Conservation (phyloP, 1,140 invertebrate species). For the Lepidotrigona ventralis region DNA sequence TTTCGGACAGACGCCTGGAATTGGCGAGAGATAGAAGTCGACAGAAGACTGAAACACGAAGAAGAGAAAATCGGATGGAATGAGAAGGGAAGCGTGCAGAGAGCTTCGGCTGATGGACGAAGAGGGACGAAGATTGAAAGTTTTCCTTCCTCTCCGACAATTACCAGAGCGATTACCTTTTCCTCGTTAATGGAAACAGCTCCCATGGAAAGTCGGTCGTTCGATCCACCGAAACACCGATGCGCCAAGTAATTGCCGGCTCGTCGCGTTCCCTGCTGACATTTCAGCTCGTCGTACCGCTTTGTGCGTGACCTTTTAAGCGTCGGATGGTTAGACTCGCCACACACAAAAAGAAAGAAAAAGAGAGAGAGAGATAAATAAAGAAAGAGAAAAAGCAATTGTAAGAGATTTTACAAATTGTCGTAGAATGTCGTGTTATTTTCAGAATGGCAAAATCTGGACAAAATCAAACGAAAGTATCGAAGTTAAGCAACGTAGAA, state of each 20-base stretch:
- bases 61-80: neutral
- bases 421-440: too few relatives aligned
- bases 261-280: neutral
- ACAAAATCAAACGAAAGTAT: too few relatives aligned
- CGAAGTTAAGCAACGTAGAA: too few relatives aligned
- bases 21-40: neutral
- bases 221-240: constrained; percentile 21
- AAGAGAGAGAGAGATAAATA: neutral
- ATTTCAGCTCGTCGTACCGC: constrained; percentile 1
- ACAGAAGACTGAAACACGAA: neutral
- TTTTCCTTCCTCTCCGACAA: constrained; percentile 47
- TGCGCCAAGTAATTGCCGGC: constrained; percentile 7
- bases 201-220: constrained; percentile 30
- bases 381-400: neutral
- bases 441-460: too few relatives aligned
- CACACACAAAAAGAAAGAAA: too few relatives aligned
- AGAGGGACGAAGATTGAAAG: constrained; percentile 8
- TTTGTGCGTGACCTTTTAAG: constrained; percentile 27
- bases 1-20: too few relatives aligned
- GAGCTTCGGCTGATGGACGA: neutral
- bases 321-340: neutral
- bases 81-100: neutral
- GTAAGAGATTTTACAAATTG: too few relatives aligned
- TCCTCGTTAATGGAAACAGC: constrained; percentile 49
- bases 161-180: constrained; percentile 49